Evolutionary conservation across 2,113 vertebrate species (phyloP), one percentile per base, ranked within the genome.

Genomic region (Marmota monax): DNA sequence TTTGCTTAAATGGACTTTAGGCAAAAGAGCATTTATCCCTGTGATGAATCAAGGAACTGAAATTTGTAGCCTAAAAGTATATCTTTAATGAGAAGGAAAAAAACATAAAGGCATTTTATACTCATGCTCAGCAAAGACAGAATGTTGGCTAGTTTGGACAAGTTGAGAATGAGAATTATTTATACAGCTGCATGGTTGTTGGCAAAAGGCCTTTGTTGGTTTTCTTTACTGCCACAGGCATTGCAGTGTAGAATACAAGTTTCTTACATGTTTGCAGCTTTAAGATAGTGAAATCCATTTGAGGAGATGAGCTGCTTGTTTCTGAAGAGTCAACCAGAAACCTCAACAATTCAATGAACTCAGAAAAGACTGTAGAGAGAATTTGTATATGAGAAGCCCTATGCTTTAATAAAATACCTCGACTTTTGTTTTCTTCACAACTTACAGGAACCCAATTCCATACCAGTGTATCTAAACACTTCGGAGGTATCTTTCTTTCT

Each of bases 391-490:
- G 29, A 92, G 51, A 96, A 96, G 42, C 10, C 56, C 29, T 4
- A 12, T 16, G 39, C 18, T 90, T 95, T 69, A 67, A 73, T 84
- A 82, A 95, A 88, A 78, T 82, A 22, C 37, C 67, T 79, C 48
- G 32, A 5, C 23, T 77, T 67, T 80, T 45, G 45, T 45, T 45
- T 45, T 72, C 20, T 87, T 39, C 58, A 32, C 70, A 65, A 78
- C 1, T 79, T 84, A 39, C 29, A 92, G 63, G 73, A 90, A 82
- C 22, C 0, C 22, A 88, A 42, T 76, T 72, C 73, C 3, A 69
- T 17, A 25, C 32, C 9, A 72, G 34, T 2, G 5, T 32, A 27
- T 16, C 2, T 0, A 61, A 32, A 79, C 10, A 51, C n/a, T 84
- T n/a, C 3, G 69, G 56, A 84, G 58, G 56, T 10, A 5, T 17